Conservation (phyloP, 2,113 vertebrate species). For the Nibea coibor region DNA sequence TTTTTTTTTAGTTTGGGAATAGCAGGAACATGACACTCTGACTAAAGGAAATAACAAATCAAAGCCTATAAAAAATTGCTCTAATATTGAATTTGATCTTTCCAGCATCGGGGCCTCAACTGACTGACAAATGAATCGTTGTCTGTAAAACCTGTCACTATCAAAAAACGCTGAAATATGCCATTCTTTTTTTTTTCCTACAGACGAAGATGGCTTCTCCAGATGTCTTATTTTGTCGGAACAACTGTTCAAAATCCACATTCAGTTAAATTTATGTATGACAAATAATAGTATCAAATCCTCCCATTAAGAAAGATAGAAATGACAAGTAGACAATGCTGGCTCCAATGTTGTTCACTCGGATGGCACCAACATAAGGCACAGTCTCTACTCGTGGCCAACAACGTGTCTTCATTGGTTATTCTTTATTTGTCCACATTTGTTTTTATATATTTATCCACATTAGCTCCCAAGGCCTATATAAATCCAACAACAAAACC, state of each 20-base stretch:
- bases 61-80: constrained; percentile 27
- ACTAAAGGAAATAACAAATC: constrained; percentile 10
- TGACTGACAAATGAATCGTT: neutral
- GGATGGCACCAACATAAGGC: no score
- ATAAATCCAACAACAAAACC: no score
- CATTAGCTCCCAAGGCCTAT: no score
- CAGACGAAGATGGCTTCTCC: neutral
- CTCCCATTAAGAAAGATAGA: neutral
- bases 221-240: neutral
- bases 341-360: no score
- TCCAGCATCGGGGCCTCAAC: neutral
- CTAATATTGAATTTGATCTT: constrained; percentile 8
- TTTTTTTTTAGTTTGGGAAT: neutral
- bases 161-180: neutral
- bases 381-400: no score
- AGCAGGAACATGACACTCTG: neutral
- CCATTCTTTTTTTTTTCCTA: neutral
- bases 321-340: no score
- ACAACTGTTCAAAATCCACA: neutral
- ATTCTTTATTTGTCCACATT: no score
- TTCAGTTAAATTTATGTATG: neutral
- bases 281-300: neutral
- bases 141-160: neutral
- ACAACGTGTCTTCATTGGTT: no score
- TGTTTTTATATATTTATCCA: no score